A percentile compares a stretch with the other conserved stretches of the same genome.
These are phyloP conservation scores for Chaetorhynchus papuensis DNA, from an alignment of 2,113 vertebrate species.

Conservation along the genomic window DNA sequence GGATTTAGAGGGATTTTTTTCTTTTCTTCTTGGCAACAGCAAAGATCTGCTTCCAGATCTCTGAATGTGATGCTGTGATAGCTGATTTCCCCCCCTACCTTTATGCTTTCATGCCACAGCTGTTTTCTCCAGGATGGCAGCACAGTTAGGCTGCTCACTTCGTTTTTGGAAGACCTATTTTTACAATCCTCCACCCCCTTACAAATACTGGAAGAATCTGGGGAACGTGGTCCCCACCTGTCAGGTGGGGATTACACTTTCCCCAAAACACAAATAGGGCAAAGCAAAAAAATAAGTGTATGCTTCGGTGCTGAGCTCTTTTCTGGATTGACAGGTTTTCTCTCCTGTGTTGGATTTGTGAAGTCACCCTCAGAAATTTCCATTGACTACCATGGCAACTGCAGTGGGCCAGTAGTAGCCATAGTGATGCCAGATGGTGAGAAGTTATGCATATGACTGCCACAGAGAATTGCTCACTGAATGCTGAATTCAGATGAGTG, in stretches of 20 bases:
- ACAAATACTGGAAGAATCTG: background rate
- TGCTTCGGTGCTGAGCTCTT: background rate
- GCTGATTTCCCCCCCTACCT: background rate
- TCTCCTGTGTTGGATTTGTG: background rate
- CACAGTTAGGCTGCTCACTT: background rate
- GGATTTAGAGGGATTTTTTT: background rate
- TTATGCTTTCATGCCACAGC: background rate
- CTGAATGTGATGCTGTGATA: background rate
- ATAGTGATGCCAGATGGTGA: constrained; percentile 22
- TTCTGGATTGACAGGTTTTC: background rate
- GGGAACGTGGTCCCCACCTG: background rate
- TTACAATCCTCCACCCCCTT: background rate
- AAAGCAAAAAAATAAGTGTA: background rate
- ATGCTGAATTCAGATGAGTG: background rate
- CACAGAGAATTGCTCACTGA: background rate
- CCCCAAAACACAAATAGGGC: background rate
- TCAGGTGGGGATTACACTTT: background rate
- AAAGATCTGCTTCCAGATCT: background rate
- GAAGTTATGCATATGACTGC: background rate
- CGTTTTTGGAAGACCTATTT: background rate
- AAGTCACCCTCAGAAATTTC: constrained; percentile 1
- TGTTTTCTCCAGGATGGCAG: background rate
- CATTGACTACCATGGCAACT: constrained; percentile 25
- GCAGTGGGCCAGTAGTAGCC: background rate
- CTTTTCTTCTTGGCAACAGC: background rate